Percentiles rank a stretch among this genome's conserved stretches.
phyloP scores from a whole-genome alignment of 2,113 vertebrate species.

The Reinhardtius hippoglossoides region DNA sequence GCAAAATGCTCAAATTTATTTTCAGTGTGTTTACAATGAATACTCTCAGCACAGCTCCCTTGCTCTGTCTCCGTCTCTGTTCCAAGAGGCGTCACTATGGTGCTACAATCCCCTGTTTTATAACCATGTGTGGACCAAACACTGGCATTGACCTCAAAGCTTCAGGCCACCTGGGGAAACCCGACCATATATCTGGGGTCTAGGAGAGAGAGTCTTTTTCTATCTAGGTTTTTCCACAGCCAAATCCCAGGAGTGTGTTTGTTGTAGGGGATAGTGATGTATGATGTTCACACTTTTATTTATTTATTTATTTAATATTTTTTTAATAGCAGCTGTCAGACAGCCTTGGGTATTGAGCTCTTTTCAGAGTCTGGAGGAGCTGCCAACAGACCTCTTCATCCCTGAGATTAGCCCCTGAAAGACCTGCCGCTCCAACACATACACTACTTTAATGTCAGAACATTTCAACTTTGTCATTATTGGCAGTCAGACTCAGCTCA shows the following conservation, averaged over 20 bases:
- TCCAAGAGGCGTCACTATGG: not conserved
- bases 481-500: constrained; percentile 42
- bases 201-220: constrained; percentile 48
- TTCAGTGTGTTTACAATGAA: not conserved
- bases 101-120: constrained; percentile 7
- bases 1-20: not conserved
- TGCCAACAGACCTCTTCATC: constrained; percentile 62
- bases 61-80: not conserved
- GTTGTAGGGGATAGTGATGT: constrained; percentile 63
- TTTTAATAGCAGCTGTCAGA: constrained; percentile 53
- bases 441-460: constrained; percentile 26
- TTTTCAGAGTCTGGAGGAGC: constrained; percentile 40
- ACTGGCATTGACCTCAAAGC: constrained; percentile 37
- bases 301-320: constrained; percentile 53
- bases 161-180: constrained; percentile 31
- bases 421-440: constrained; percentile 35
- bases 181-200: constrained; percentile 29
- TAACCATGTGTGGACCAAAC: constrained; percentile 36
- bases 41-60: not conserved
- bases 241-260: constrained; percentile 48
- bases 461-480: constrained; percentile 47
- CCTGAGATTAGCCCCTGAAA: constrained; percentile 53
- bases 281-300: constrained; percentile 63
- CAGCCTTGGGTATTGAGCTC: constrained; percentile 40
- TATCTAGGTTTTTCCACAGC: constrained; percentile 49